Evolutionary conservation across 2,797 vertebrate species (phyloP), one percentile per base, ranked within the genome.

Genomic region (Mergus octosetaceus): DNA sequence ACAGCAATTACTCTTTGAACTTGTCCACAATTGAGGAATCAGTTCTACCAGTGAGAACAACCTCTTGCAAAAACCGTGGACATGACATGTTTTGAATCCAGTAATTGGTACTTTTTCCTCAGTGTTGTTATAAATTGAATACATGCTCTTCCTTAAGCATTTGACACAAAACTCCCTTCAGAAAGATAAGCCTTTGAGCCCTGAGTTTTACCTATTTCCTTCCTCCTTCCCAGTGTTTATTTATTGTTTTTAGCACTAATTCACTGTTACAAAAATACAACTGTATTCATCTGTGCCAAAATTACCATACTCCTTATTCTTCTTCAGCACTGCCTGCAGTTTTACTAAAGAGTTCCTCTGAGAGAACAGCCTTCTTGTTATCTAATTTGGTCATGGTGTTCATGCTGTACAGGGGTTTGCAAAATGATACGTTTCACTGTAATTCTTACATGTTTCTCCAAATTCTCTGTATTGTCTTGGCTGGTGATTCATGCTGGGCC

Each of bases 1-100:
- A 89, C 39, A 82, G 53, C 62, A 91, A 91, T 78, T 94, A 72
- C 38, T 79, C 27, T 65, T 91, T 87, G 69, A 79, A 90, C n/a
- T 61, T 85, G 30, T 73, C 60, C 75, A 61, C 21, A 87, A 22
- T 3, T 66, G 45, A 79, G 62, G 39, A 91, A 81, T 78, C 39
- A 2, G 6, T 75, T 78, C 43, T 53, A 60, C 20, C 36, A 68
- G 43, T 54, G 64, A 87, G 41, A 91, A 36, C 36, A 85, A 57
- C 6, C 28, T 85, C 45, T 69, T 87, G 45, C 10, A 53, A 69
- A 94, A 85, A 62, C 27, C 5, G 8, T 61, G 36, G 13, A 65
- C 30, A 57, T 69, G 45, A 54, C 39, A 82, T 17, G 15, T 87
- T 89, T 82, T 94, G 62, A 93, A 78, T 82, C 24, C 45, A 82